Conservation (phyloP, 2,888 invertebrate genomes). For the Gari tellinella region DNA sequence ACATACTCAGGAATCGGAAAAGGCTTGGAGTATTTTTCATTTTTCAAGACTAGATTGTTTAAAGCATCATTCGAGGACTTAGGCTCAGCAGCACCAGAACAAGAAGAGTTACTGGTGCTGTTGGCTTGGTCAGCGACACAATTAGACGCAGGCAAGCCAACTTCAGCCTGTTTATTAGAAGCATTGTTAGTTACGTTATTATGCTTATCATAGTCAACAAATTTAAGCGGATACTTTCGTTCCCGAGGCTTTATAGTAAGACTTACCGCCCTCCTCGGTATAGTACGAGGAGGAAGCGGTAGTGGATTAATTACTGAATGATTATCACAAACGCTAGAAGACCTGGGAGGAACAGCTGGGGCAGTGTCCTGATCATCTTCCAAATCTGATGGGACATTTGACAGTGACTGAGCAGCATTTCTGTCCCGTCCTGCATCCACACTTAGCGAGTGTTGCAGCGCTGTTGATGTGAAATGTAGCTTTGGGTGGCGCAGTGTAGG, state of each 20-base stretch:
- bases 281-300: constrained; percentile 91
- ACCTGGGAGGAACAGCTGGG: constrained; percentile 72
- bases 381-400: constrained; percentile 17
- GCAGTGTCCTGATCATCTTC: constrained; percentile 27
- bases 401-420: constrained; percentile 25
- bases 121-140: constrained; percentile 8
- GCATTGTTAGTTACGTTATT: constrained; percentile 31
- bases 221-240: constrained; percentile 91
- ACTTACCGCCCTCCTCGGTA: constrained; percentile 86
- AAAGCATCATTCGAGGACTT: constrained; percentile 13
- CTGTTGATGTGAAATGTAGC: constrained; percentile 59
- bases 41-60: constrained; percentile 7
- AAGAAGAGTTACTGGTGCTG: constrained; percentile 18
- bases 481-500: constrained; percentile 64
- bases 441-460: constrained; percentile 66
- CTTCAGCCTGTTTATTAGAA: constrained; percentile 32
- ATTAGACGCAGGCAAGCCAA: constrained; percentile 10
- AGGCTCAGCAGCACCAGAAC: constrained; percentile 2
- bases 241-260: constrained; percentile 89
- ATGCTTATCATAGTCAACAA: constrained; percentile 44
- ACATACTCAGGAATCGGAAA: constrained; percentile 38
- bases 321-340: constrained; percentile 69
- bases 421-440: constrained; percentile 63
- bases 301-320: constrained; percentile 85
- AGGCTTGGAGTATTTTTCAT: constrained; percentile 43